Evolutionary conservation across 1,140 invertebrate species (phyloP).

Genomic region (Matsumurasca onukii): DNA sequence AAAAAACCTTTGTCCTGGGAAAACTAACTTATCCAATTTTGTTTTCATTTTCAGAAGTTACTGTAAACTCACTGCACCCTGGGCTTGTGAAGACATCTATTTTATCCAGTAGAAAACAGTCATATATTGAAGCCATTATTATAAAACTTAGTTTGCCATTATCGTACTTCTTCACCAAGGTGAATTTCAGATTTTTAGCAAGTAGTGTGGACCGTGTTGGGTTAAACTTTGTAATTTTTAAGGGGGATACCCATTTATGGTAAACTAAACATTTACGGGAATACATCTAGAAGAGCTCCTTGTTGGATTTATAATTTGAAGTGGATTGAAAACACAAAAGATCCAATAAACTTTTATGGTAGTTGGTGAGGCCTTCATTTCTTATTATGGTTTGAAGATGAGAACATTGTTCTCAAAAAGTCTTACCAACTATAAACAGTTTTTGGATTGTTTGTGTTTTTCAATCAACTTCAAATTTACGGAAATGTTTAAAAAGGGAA

Average conservation of each 20-base stretch:
- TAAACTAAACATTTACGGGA: too few species aligned
- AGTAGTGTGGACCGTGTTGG: neutral
- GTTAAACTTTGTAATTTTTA: neutral
- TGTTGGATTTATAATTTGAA: too few species aligned
- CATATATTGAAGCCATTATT: neutral
- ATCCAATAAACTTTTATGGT: too few species aligned
- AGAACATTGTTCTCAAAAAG: too few species aligned
- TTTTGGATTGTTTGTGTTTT: too few species aligned
- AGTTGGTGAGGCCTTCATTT: too few species aligned
- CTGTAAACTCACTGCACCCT: neutral
- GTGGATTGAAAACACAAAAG: too few species aligned
- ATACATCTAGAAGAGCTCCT: too few species aligned
- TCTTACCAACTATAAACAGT: too few species aligned
- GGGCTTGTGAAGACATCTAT: neutral
- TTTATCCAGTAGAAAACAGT: neutral
- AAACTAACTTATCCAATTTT: neutral
- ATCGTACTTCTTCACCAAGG: neutral
- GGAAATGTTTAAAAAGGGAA: too few species aligned
- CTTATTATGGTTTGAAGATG: too few species aligned
- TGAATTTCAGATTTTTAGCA: neutral
- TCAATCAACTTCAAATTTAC: too few species aligned
- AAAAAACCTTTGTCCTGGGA: neutral
- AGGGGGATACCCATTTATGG: neutral
- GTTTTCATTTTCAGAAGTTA: neutral
- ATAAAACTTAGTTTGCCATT: neutral